These are phyloP conservation scores for Colistium nudipinnis DNA, from an alignment of 2,113 vertebrate species.

Conservation along the genomic window DNA sequence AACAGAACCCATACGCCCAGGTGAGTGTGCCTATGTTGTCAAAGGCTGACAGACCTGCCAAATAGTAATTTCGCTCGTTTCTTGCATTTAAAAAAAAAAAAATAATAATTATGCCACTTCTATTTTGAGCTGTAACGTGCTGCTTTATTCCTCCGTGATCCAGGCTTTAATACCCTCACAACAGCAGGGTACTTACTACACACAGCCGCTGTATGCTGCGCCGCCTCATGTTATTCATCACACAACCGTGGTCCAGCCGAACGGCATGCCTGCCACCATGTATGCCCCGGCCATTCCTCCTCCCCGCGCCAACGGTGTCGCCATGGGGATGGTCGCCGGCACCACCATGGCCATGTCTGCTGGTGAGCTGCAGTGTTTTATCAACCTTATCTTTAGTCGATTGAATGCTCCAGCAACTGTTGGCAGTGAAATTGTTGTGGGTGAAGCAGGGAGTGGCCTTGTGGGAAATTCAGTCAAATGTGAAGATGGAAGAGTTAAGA, in stretches of 20 bases:
- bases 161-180: constrained; percentile 74
- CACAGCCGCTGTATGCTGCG: constrained; percentile 96
- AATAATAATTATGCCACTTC: too few relatives aligned
- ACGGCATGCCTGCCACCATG: constrained; percentile 96
- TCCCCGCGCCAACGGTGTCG: constrained; percentile 87
- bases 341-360: constrained; percentile 99
- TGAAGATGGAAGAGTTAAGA: too few relatives aligned
- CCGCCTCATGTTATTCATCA: constrained; percentile 99
- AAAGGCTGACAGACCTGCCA: background rate
- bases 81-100: too few relatives aligned
- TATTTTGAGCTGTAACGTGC: background rate
- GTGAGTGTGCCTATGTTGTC: constrained; percentile 65
- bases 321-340: constrained; percentile 98
- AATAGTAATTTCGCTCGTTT: too few relatives aligned
- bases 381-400: background rate
- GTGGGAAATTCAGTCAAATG: too few relatives aligned
- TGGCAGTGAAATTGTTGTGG: background rate
- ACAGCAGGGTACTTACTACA: constrained; percentile 97
- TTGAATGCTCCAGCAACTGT: background rate
- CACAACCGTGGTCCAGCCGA: constrained; percentile 99
- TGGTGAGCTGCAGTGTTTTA: constrained; percentile 77
- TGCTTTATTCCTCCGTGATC: background rate
- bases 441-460: too few relatives aligned
- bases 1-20: constrained; percentile 97
- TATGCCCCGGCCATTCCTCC: constrained; percentile 89